Evolutionary conservation across 2,888 invertebrate genomes (phyloP).

Genomic region (Leptopilina drosophilae): DNA sequence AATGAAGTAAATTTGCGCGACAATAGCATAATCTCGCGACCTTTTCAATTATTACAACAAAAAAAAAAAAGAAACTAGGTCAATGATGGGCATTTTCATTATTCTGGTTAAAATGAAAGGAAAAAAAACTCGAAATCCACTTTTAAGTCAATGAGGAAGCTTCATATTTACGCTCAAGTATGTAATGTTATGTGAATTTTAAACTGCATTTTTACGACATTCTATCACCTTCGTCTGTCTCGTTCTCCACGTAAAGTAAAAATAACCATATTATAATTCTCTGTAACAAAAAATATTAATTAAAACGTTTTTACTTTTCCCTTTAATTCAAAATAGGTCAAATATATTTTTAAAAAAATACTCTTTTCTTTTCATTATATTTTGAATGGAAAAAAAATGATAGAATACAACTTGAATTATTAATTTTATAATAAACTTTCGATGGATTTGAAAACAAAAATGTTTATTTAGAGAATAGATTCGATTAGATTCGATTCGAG

Average conservation of each 20-base stretch:
- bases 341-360: too few species aligned
- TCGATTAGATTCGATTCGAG: neutral
- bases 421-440: too few species aligned
- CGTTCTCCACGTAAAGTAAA: neutral
- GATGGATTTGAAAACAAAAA: too few species aligned
- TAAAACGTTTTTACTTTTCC: neutral
- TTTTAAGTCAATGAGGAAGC: slow-evolving; percentile 33
- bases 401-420: too few species aligned
- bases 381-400: neutral
- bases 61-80: neutral
- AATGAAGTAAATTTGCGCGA: neutral
- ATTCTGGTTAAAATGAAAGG: neutral
- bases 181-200: slow-evolving; percentile 22
- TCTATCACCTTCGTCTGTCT: slow-evolving; percentile 1
- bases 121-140: neutral
- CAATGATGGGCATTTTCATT: slow-evolving; percentile 32
- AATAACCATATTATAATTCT: neutral
- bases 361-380: too few species aligned
- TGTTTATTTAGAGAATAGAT: too few species aligned
- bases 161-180: slow-evolving; percentile 21
- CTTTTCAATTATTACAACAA: slow-evolving; percentile 4
- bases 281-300: neutral
- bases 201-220: slow-evolving; percentile 20
- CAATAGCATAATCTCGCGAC: slow-evolving; percentile 9
- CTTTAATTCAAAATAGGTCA: too few species aligned